Percentiles rank a stretch among this genome's conserved stretches.
Evolutionary conservation across 2,113 vertebrate genomes (phyloP).

Genomic region (Zapus hudsonius): DNA sequence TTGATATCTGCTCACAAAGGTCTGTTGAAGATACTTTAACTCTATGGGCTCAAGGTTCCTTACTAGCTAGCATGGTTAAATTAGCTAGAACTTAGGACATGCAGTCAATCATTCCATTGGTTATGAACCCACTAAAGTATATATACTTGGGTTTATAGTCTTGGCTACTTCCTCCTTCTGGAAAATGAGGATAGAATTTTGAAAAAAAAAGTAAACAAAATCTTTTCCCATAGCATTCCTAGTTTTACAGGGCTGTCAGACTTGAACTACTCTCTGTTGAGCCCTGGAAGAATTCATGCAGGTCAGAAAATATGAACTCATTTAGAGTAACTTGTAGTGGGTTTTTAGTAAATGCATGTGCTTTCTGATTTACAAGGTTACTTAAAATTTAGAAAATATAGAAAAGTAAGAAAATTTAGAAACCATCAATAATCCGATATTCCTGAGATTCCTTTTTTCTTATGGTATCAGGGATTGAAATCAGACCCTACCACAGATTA

Average conservation of each 20-base stretch:
- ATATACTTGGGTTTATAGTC: not conserved
- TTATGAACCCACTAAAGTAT: not conserved
- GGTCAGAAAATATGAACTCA: not conserved
- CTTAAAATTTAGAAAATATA: slow-evolving; percentile 28
- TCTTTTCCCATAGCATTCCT: not conserved
- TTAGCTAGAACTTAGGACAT: slow-evolving; percentile 1
- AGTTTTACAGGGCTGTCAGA: not conserved
- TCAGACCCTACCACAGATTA: not conserved
- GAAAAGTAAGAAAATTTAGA: not conserved
- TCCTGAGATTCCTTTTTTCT: not conserved
- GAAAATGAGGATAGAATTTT: slow-evolving; percentile 34
- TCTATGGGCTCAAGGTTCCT: not conserved
- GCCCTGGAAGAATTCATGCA: not conserved
- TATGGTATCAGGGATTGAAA: not conserved
- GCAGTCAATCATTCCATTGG: not conserved
- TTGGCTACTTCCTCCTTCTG: not conserved
- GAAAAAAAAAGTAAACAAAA: too few relatives aligned
- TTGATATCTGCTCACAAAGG: not conserved
- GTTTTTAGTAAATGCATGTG: not conserved
- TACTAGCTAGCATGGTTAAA: not conserved
- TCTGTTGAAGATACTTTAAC: slow-evolving; percentile 1
- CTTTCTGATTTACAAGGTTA: slow-evolving; percentile 21
- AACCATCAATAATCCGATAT: not conserved
- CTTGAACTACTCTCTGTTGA: not conserved
- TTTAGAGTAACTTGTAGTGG: not conserved